phyloP scores from a whole-genome alignment of 92 coral and sea anemone species.

The Zoanthus solanderi region DNA sequence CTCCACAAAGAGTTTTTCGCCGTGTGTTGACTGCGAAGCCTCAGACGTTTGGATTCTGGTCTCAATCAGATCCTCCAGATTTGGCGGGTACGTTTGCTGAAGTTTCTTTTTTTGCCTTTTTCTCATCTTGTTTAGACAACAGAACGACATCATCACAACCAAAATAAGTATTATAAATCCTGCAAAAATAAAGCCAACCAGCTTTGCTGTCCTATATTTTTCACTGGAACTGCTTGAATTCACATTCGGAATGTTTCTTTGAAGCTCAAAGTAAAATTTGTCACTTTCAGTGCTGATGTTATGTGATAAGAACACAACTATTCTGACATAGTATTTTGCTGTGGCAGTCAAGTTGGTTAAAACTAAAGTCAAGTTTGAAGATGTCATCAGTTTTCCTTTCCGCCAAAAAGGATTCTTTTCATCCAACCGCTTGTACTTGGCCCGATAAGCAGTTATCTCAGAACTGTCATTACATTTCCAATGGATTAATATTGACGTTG shows the following conservation, averaged over 20 bases:
- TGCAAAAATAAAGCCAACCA: neutral
- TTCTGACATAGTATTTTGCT: neutral
- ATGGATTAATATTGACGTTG: conserved; percentile 27
- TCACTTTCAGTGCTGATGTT: neutral
- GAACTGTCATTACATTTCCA: conserved; percentile 53
- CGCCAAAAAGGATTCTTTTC: conserved; percentile 4
- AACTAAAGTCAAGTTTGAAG: conserved; percentile 4
- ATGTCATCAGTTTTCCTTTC: neutral
- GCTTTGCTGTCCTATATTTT: neutral
- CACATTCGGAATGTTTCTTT: neutral
- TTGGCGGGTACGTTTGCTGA: conserved; percentile 28
- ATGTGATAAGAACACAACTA: neutral
- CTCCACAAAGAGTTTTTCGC: conserved; percentile 10
- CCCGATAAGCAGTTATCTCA: conserved; percentile 4
- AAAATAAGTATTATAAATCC: neutral
- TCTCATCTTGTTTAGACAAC: neutral
- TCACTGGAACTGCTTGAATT: neutral
- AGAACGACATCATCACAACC: neutral
- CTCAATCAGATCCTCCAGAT: conserved; percentile 73
- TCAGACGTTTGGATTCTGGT: conserved; percentile 41
- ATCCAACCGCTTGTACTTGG: neutral
- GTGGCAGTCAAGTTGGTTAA: neutral
- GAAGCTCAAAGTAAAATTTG: neutral
- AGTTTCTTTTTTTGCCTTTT: neutral
- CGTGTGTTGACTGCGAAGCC: neutral